Conservation (phyloP, 2,888 invertebrate species). For the Enchytraeus crypticus region DNA sequence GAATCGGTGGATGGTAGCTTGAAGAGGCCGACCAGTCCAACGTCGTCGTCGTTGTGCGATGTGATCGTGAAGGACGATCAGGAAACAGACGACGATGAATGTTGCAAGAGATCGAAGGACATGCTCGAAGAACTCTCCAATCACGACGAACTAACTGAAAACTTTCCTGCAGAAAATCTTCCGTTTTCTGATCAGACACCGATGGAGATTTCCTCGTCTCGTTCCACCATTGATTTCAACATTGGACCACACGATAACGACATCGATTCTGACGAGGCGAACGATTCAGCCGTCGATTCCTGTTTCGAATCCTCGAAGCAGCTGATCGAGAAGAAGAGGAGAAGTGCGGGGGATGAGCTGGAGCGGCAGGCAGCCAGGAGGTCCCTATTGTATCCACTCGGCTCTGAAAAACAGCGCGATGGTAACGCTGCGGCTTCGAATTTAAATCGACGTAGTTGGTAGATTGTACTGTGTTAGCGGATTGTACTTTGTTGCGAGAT, state of each 20-base stretch:
- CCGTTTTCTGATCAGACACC: neutral
- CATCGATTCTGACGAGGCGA: neutral
- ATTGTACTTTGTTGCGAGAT: too few relatives aligned
- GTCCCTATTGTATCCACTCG: neutral
- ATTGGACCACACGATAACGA: too few relatives aligned
- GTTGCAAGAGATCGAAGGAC: neutral
- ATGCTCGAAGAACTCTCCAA: too few relatives aligned
- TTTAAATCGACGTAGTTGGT: conserved; percentile 5
- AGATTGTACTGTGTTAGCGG: too few relatives aligned
- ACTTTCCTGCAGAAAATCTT: neutral
- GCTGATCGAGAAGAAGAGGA: neutral
- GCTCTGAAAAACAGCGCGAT: too few relatives aligned
- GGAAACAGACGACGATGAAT: neutral
- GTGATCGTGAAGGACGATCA: neutral
- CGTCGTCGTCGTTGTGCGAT: neutral
- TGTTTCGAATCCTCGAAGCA: neutral
- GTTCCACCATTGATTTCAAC: too few relatives aligned
- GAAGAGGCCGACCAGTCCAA: too few relatives aligned
- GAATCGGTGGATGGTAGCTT: neutral
- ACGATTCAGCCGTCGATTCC: neutral
- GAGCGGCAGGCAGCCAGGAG: neutral
- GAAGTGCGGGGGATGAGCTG: conserved; percentile 1
- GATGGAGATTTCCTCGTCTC: too few relatives aligned
- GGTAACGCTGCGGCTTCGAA: neutral
- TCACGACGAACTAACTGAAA: neutral